Evolutionary conservation across 1,140 invertebrate species (phyloP), one percentile per base, ranked within the genome.

Genomic region (Eulimnadia texana): DNA sequence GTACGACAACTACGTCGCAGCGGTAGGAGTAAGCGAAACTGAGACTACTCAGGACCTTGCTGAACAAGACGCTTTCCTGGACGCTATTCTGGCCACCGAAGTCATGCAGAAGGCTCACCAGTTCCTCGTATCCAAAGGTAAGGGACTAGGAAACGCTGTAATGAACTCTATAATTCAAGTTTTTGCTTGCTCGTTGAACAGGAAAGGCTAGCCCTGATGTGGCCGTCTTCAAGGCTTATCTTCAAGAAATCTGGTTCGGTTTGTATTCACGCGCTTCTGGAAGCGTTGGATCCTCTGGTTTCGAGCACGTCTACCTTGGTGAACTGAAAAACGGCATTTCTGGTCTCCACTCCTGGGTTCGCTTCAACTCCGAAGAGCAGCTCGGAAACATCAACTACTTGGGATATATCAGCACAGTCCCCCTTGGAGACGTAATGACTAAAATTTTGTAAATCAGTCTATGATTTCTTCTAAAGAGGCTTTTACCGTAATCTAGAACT

Each of bases 331-430:
- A 82, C 67, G 73, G 79, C n/a, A 80, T 93, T 33, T 77, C 77
- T 67, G 90, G 90, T 11, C 75, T 93, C 59, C 90, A 93, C 70
- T 92, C 91, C 70, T 93, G 90, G 90, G 76, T 93, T n/a, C 89
- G 85, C 69, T 90, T 88, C 59, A 78, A 79, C 29, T 77, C 79
- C 58, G 82, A 89, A 73, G 90, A 94, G 74, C 66, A 69, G 20
- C 76, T 74, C 19, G 76, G 76, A 24, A 73, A 76, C 54, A 80
- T 81, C 0, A 83, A 91, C 71, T 93, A 93, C 71, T 79, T 87
- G 63, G 88, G 89, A 11, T 90, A 86, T 66, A 74, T 86, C 58
- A 86, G 84, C 67, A 82, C 84, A 69, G 64, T 81, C 59, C 79
- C 84, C 68, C 74, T 92, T 22, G 81, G 77, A 67, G 77, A 81